Conservation (phyloP, 2,113 vertebrate species). For the Triplophysa tibetana region DNA sequence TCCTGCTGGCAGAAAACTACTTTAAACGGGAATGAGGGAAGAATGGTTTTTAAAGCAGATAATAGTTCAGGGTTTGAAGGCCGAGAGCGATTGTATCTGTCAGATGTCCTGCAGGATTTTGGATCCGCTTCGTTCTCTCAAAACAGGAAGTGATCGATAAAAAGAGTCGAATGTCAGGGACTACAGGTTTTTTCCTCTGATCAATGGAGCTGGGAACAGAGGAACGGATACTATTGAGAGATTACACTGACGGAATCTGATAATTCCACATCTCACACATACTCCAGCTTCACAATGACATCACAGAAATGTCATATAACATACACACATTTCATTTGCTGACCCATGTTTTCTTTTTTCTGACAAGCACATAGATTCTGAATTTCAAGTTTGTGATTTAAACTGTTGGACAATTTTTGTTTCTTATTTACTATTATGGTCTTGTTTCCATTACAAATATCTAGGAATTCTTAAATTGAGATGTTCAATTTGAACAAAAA, state of each 20-base stretch:
- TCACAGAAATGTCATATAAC: too few relatives aligned
- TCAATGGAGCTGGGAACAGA: constrained; percentile 76
- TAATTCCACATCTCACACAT: constrained; percentile 41
- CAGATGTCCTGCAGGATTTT: constrained; percentile 61
- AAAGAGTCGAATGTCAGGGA: constrained; percentile 76
- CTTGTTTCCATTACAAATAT: too few relatives aligned
- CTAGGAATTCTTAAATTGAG: too few relatives aligned
- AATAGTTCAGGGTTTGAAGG: not conserved
- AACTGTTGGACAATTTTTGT: too few relatives aligned
- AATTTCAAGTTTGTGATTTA: too few relatives aligned
- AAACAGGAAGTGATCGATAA: constrained; percentile 80
- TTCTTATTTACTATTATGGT: too few relatives aligned
- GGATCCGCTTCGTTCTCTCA: constrained; percentile 68
- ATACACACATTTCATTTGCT: too few relatives aligned
- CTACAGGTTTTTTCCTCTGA: constrained; percentile 75
- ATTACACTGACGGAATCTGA: constrained; percentile 72
- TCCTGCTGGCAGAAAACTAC: not conserved
- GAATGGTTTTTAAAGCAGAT: not conserved
- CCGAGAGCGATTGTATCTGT: constrained; percentile 55
- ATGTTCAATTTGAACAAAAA: too few relatives aligned
- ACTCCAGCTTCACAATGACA: not conserved
- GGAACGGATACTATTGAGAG: constrained; percentile 75
- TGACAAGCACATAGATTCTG: too few relatives aligned
- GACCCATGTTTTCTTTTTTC: too few relatives aligned
- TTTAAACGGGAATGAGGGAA: not conserved